Base-by-base conservation (phyloP, 2,888 invertebrate genomes). In the Lithodes maja region DNA sequence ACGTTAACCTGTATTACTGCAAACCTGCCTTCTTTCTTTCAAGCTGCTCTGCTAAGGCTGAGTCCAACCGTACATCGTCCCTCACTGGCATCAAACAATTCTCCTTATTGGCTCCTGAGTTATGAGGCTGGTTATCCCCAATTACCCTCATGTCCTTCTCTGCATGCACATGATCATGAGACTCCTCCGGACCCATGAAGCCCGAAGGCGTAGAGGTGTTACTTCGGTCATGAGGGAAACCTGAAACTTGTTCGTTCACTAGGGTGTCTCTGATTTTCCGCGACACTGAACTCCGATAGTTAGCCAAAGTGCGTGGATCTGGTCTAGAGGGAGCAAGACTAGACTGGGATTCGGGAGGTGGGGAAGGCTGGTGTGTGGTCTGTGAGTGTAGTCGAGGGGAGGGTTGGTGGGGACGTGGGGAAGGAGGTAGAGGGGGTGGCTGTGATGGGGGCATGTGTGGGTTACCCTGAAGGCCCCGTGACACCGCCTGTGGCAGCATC, bases 321-420 rank as follows among this genome's bases (percentile, higher is more conserved):
- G 84, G 53, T 68, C 88, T 87, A 53, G 69, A 17, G 2, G 78
- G 33, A 50, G 74, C 5, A 3, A 68, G 52, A 68, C 79, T 61
- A 52, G n/a, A 33, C 52, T 61, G 78, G 53, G 78, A 53, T n/a
- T 87, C 87, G 7, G 83, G 81, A 7, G 85, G 81, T 50, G 88
- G 84, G n/a, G 88, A 78, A 7, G 80, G 83, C n/a, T 83, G 87
- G 54, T 85, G 85, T 15, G 77, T 68, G 69, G 50, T 68, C 3
- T 75, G 78, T 9, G 85, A 52, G 79, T 85, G 87, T 15, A 81
- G 53, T 9, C 83, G 53, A 17, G 87, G 69, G 9, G 79, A 69
- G 3, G 88, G 85, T n/a, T 89, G 88, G 68, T 85, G 88, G 75
- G 85, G 88, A 9, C 88, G 88, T 9, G 88, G 88, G 12, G 88